Evolutionary conservation across 2,888 invertebrate species (phyloP).

Genomic region (Litoditis marina): DNA sequence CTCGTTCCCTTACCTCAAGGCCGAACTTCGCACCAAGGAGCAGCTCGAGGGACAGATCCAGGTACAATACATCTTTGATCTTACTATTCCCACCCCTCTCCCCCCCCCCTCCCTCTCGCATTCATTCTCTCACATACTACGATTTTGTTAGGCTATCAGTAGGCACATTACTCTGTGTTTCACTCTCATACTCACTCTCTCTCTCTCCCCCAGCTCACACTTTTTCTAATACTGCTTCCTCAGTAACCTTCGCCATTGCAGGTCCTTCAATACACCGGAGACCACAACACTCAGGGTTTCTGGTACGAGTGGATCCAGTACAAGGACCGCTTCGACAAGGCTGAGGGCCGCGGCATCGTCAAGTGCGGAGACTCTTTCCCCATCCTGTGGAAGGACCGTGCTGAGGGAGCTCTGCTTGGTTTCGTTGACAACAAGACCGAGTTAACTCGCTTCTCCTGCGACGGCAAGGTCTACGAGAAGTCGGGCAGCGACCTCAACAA

Average conservation of each 20-base stretch:
- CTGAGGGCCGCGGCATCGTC: constrained; percentile 42
- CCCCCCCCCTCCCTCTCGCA: constrained; percentile 1
- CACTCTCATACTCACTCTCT: no score
- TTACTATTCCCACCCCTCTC: no score
- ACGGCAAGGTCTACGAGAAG: constrained; percentile 33
- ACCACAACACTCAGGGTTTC: constrained; percentile 50
- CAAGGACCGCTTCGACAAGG: constrained; percentile 38
- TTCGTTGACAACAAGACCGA: constrained; percentile 57
- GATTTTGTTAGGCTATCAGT: neutral
- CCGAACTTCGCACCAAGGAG: constrained; percentile 41
- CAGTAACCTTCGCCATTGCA: neutral
- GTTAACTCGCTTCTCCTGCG: constrained; percentile 47
- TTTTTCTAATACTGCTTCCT: no score
- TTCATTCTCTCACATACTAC: constrained; percentile 3
- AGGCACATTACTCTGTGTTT: constrained; percentile 3
- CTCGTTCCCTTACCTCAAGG: constrained; percentile 48
- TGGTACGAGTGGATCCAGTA: constrained; percentile 59
- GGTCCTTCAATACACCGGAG: constrained; percentile 56
- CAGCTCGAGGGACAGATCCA: constrained; percentile 57
- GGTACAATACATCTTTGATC: constrained; percentile 4
- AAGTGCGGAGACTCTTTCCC: constrained; percentile 56
- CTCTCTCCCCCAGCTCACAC: no score
- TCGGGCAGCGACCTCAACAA: constrained; percentile 36
- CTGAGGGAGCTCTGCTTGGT: constrained; percentile 32
- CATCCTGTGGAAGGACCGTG: constrained; percentile 49